Conservation (phyloP, 2,797 vertebrate species). For the Buphagus erythrorhynchus region DNA sequence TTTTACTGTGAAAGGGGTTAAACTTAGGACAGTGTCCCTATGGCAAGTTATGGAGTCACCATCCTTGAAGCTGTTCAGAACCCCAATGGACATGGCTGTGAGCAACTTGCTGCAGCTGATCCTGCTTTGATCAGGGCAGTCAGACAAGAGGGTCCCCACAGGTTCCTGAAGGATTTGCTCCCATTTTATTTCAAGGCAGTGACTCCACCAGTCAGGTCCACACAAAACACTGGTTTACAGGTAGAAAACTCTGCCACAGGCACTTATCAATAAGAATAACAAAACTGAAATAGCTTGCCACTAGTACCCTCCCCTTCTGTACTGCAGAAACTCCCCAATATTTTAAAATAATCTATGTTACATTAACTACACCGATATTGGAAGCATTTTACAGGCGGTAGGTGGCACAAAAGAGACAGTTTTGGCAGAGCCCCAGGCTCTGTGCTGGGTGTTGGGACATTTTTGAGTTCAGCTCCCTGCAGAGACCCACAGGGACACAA, state of each 20-base stretch:
- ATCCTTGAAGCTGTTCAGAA: not conserved
- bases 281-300: not conserved
- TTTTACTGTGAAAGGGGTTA: not conserved
- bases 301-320: not conserved
- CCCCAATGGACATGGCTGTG: fast-evolving
- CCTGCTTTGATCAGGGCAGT: not conserved
- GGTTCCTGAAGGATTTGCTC: not conserved
- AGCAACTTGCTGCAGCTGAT: not conserved
- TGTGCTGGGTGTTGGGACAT: not conserved
- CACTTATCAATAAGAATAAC: not conserved
- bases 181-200: not conserved
- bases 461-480: not conserved
- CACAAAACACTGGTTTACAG: not conserved
- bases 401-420: slow-evolving; percentile 10
- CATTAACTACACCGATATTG: fast-evolving
- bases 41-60: not conserved
- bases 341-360: not conserved
- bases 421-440: not conserved
- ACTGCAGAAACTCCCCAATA: not conserved
- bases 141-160: not conserved
- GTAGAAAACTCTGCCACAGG: not conserved
- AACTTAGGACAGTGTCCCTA: not conserved
- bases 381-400: not conserved
- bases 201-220: not conserved
- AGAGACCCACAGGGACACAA: not conserved